Base-by-base conservation (phyloP, 2,888 invertebrate species). In the Patella caerulea region DNA sequence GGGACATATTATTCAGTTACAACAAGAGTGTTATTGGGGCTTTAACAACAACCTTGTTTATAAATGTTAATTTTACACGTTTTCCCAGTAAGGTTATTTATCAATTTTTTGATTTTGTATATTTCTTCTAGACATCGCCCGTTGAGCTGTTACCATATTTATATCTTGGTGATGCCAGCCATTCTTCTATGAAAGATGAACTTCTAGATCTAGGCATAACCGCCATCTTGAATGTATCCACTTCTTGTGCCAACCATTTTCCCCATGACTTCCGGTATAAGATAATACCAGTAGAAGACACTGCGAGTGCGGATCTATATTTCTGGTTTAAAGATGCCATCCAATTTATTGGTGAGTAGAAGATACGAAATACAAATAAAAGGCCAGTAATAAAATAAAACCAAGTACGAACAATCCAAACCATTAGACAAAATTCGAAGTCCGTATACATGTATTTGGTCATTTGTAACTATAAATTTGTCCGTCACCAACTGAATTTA, bases 201-300 rank as follows among this genome's bases (percentile, higher is more conserved):
- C 85, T 91, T 15, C 80, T 83, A 24, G 80, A 85, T 65, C 83
- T 91, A 9, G 90, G 90, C 2, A 89, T 92, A 78, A 90, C 90
- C n/a, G 92, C 92, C 78, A 86, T 92, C 72, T 85, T 92, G 74
- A 92, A 92, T 79, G 92, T 92, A 15, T 91, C 91, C 56, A 88
- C 86, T 55, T 86, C 85, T 59, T 85, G 86, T 73, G 79, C 83
- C 69, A 87, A 86, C 77, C 83, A 85, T 77, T 85, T 85, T 73
- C 79, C 82, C 14, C 71, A 78, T 4, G 85, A 85, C n/a, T 90
- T 91, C 82, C 81, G 83, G 17, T 91, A 92, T 85, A 91, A 91
- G 83, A 88, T 87, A 78, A 91, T 92, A 74, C 91, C 92, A 3
- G 89, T 92, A 53, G 89, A 90, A 76, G 92, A 92, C 84, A 89